Evolutionary conservation across 2,113 vertebrate species (phyloP).

Genomic region (Poicephalus gulielmi): DNA sequence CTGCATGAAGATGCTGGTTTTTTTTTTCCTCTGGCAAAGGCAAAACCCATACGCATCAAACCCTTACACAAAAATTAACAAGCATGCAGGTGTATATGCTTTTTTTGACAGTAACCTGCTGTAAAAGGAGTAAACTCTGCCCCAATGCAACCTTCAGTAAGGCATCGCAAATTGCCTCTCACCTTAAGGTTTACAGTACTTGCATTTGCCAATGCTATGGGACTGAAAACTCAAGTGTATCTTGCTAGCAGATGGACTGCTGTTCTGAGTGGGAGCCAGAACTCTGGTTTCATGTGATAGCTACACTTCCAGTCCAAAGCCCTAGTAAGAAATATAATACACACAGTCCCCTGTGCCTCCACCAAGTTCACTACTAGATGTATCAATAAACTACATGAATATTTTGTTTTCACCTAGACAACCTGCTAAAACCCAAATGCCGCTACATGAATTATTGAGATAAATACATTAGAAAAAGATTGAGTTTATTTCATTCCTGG

Average conservation of each 20-base stretch:
- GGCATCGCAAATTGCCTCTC: conserved; percentile 49
- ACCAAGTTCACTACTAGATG: neutral
- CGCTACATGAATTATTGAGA: neutral
- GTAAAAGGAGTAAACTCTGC: neutral
- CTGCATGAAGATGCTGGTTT: fast-evolving
- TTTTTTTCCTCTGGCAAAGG: neutral
- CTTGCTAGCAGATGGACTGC: conserved; percentile 73
- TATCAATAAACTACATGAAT: neutral
- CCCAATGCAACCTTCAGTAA: conserved; percentile 34
- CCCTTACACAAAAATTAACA: neutral
- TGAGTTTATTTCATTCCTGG: neutral
- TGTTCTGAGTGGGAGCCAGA: conserved; percentile 48
- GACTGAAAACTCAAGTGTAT: neutral
- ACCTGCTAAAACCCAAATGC: neutral
- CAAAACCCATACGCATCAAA: neutral
- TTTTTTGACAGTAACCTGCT: neutral
- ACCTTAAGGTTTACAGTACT: conserved; percentile 50
- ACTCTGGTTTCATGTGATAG: conserved; percentile 42
- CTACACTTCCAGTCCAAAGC: conserved; percentile 59
- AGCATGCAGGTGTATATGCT: fast-evolving
- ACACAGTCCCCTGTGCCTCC: neutral
- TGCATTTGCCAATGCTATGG: conserved; percentile 63
- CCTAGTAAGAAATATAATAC: neutral
- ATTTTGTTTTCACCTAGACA: neutral
- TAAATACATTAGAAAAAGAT: neutral